These are phyloP conservation scores for Cydia strobilella DNA, from an alignment of 1,140 invertebrate genomes.

Conservation along the genomic window DNA sequence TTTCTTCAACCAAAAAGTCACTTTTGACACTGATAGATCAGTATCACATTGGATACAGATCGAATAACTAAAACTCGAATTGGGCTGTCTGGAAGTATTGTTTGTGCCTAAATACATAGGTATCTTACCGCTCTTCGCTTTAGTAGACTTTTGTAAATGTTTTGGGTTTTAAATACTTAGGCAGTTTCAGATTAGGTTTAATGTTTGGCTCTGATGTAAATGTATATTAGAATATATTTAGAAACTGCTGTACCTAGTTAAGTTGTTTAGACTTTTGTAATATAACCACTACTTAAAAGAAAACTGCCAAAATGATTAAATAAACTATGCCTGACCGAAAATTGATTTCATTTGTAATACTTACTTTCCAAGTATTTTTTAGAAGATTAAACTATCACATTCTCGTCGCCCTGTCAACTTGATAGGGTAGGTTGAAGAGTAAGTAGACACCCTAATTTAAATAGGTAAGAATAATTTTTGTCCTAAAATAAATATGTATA, in stretches of 20 bases:
- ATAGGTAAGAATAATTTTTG: too few species aligned
- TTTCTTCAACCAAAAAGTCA: too few species aligned
- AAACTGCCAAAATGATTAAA: slow-evolving; percentile 71
- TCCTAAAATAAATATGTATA: too few species aligned
- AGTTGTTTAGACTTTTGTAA: slow-evolving; percentile 53
- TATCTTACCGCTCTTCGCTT: slow-evolving; percentile 17
- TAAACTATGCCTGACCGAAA: slow-evolving; percentile 26
- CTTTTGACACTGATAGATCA: too few species aligned
- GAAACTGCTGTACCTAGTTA: slow-evolving; percentile 33
- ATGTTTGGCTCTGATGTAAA: neutral
- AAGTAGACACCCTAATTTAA: too few species aligned
- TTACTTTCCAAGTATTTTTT: neutral
- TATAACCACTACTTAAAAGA: slow-evolving; percentile 50
- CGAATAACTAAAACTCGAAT: too few species aligned
- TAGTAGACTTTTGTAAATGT: neutral
- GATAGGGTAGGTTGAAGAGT: too few species aligned
- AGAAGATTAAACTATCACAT: too few species aligned
- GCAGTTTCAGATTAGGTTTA: neutral
- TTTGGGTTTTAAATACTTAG: neutral
- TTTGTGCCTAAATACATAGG: slow-evolving; percentile 9
- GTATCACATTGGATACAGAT: too few species aligned
- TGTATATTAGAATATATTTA: slow-evolving; percentile 34
- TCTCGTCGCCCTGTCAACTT: too few species aligned
- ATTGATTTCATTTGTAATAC: slow-evolving; percentile 40
- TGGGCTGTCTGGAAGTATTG: neutral